Percentiles rank a stretch among this genome's conserved stretches.
Conservation (phyloP, 2,888 invertebrate genomes). For the Drosophila paramelanica region DNA sequence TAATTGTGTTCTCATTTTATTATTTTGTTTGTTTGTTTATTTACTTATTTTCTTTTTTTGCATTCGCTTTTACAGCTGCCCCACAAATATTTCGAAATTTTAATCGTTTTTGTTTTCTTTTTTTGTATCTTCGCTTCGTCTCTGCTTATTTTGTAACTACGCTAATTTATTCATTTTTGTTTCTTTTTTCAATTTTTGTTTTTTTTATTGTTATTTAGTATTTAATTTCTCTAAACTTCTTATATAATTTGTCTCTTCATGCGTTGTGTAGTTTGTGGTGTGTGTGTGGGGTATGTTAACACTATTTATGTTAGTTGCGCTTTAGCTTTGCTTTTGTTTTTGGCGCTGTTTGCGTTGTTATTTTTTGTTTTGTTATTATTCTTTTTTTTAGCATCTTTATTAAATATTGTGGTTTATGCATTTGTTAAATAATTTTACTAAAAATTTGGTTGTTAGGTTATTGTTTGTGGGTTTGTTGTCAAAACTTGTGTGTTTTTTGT, state of each 20-base stretch:
- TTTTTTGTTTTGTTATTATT: conserved; percentile 29
- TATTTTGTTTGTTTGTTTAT: conserved; percentile 37
- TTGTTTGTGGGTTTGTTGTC: conserved; percentile 49
- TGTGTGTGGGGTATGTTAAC: conserved; percentile 39
- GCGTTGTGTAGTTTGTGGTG: conserved; percentile 56
- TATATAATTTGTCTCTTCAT: conserved; percentile 81
- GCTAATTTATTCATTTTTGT: conserved; percentile 61
- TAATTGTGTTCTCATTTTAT: conserved; percentile 59
- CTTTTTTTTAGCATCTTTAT: conserved; percentile 49
- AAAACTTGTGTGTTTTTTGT: conserved; percentile 59
- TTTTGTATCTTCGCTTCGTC: conserved; percentile 52
- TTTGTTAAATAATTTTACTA: conserved; percentile 50
- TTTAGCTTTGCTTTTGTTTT: conserved; percentile 64
- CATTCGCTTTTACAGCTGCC: conserved; percentile 52
- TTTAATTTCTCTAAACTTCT: conserved; percentile 81
- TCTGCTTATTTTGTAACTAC: conserved; percentile 77
- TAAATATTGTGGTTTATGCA: conserved; percentile 45
- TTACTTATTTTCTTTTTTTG: conserved; percentile 1
- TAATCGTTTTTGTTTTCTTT: conserved; percentile 30
- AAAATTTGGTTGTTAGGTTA: conserved; percentile 52
- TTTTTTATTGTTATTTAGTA: conserved; percentile 43
- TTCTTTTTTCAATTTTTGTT: conserved; percentile 57
- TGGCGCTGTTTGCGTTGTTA: conserved; percentile 57
- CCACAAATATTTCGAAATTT: conserved; percentile 63
- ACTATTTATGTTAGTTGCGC: conserved; percentile 60